These are phyloP conservation scores for Mormyrus hasselquistii DNA, from an alignment of 2,797 vertebrate species.

Conservation along the genomic window DNA sequence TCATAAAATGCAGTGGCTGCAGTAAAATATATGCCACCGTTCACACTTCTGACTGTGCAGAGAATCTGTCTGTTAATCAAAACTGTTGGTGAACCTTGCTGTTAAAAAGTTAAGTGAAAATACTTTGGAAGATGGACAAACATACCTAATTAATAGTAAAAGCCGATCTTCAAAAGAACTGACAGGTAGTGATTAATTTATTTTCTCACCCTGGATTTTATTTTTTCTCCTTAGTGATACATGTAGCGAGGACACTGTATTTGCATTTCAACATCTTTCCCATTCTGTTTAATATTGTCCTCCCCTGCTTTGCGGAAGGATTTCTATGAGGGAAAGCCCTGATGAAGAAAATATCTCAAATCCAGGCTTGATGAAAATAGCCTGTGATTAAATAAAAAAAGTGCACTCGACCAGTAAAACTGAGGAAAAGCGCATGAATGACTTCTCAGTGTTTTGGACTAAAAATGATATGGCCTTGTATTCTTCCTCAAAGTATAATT, in stretches of 20 bases:
- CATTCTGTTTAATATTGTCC: neutral
- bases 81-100: neutral
- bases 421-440: neutral
- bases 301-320: neutral
- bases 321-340: neutral
- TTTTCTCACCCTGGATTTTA: neutral
- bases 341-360: neutral
- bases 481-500: neutral
- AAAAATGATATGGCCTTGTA: neutral
- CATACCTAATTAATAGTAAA: neutral
- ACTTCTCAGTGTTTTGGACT: neutral
- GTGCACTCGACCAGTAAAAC: neutral
- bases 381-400: neutral
- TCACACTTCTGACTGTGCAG: neutral
- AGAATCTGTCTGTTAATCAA: neutral
- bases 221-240: neutral
- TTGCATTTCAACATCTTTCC: neutral
- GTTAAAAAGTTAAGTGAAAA: neutral
- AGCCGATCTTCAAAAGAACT: neutral
- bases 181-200: neutral
- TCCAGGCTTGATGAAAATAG: neutral
- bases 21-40: neutral
- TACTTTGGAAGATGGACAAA: neutral
- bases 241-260: neutral
- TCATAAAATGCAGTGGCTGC: neutral